Base-by-base conservation (phyloP, 1,140 invertebrate species). In the Homalodisca vitripennis region DNA sequence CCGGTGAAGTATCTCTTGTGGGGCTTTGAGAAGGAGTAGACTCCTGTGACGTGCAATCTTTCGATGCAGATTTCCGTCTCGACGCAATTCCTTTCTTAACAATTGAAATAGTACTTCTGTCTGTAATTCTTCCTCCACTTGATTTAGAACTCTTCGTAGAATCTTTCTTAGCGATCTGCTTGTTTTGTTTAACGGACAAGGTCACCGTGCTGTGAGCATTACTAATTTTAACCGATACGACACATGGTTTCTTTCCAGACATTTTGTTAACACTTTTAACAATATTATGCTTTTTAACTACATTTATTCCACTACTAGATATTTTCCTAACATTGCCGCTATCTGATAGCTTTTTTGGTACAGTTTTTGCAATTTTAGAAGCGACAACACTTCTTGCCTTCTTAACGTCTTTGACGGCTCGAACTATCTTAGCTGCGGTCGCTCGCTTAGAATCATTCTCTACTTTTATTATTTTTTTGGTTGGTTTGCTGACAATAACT, bases 251-350 rank as follows among this genome's bases (percentile, higher is more conserved):
- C 22, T 69, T 69, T 51, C 30, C 55, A 20, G 32, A 24, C 55
- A 41, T 34, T 60, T 68, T 57, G 12, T 57, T 34, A 3, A 62
- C 55, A 17, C 55, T 30, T 55, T 68, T 57, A 1, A 62, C 32
- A 46, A 68, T 34, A 12, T 68, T 68, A 57, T 62, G 68, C 29
- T 69, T 60, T 46, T 69, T 69, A 10, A 60, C 41, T 0, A 64
- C 34, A 41, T 69, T 69, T 14, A 66, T 47, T 12, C 31, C 31
- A n/a, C 29, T 31, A 10, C 27, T 27, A 1, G 60, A 63, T 12
- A 32, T 32, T 46, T 46, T 66, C 10, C 34, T 47, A 3, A 46
- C 63, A 2, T 24, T 41, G 20, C 24, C 41, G 47, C 32, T 27
- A 2, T 47, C 24, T 6, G 34, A 32, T 6, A 20, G 2, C 34